Base-by-base conservation (phyloP, 2,888 invertebrate genomes). In the Pyralis farinalis region DNA sequence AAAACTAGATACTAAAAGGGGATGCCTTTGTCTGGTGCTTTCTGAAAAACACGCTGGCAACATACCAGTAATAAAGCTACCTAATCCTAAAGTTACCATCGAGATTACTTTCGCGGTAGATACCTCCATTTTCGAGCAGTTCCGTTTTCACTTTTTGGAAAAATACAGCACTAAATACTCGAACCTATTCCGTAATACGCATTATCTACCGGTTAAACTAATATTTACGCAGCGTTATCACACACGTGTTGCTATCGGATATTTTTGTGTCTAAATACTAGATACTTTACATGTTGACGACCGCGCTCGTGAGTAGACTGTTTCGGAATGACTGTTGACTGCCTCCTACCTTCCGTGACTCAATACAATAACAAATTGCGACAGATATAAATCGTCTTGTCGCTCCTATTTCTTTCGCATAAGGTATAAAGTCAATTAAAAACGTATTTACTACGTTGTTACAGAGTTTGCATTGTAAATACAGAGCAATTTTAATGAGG, bases 41-140 rank as follows among this genome's bases (percentile, higher is more conserved):
- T 91, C 87, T 0, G 93, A 90, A 54, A 94, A 91, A 44, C 91
- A 90, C 0, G 92, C 90, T 1, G 96, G 96, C 0, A 94, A 56
- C 71, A 95, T 84, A 0, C 96, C 96, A 0, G 92, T 81, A 0
- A 94, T 33, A 38, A 95, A 90, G 45, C 95, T 95, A 0, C 94
- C 93, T 0, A 93, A 48, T 0, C 94, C 94, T 38, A 96, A 80
- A 0, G 90, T 73, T 10, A 91, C 51, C 85, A 95, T 92, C 0
- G 95, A 91, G 29, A 93, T 67, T 10, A 93, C 71, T 78, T 95
- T 94, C 7, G 93, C 90, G 46, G 90, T 86, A 0, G 77, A 68
- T 40, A 80, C 61, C 27, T 90, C 83, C 91, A 91, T 91, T 53
- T 39, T 47, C 7, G 3, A n/a, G n/a, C n/a, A 25, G 7, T 5